Conservation (phyloP, 2,888 invertebrate genomes). For the Spilosoma lubricipeda region DNA sequence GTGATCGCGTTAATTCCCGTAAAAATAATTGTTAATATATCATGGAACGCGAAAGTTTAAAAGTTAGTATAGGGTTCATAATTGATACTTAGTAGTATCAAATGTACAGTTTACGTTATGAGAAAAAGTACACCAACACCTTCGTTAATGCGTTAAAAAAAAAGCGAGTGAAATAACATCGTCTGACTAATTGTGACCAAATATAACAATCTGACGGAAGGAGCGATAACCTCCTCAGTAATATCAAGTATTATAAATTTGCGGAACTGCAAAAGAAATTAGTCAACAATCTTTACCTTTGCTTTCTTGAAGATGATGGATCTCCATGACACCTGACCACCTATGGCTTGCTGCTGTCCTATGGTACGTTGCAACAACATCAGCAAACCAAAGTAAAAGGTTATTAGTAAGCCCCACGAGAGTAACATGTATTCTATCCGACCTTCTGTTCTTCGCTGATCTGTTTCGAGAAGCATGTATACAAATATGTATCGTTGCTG, state of each 20-base stretch:
- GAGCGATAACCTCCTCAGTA: no score
- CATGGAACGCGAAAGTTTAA: no score
- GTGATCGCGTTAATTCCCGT: no score
- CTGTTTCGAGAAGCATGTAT: conserved; percentile 1
- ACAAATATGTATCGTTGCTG: no score
- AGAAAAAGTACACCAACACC: no score
- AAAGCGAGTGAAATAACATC: neutral
- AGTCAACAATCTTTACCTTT: conserved; percentile 52
- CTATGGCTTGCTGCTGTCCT: conserved; percentile 67
- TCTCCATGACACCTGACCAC: conserved; percentile 76
- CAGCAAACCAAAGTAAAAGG: conserved; percentile 67
- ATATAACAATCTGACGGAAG: neutral
- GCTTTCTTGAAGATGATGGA: conserved; percentile 71
- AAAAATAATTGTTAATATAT: no score
- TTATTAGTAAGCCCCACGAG: conserved; percentile 67
- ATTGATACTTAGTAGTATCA: no score
- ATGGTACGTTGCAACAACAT: conserved; percentile 76
- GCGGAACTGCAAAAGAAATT: neutral
- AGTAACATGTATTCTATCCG: conserved; percentile 61
- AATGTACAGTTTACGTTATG: no score
- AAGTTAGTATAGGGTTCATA: no score
- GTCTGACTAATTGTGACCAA: neutral
- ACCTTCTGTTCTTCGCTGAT: conserved; percentile 14
- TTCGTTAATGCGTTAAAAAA: no score
- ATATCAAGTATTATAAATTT: neutral